Base-by-base conservation (phyloP, 2,888 invertebrate genomes). In the Leucophora obtusa region DNA sequence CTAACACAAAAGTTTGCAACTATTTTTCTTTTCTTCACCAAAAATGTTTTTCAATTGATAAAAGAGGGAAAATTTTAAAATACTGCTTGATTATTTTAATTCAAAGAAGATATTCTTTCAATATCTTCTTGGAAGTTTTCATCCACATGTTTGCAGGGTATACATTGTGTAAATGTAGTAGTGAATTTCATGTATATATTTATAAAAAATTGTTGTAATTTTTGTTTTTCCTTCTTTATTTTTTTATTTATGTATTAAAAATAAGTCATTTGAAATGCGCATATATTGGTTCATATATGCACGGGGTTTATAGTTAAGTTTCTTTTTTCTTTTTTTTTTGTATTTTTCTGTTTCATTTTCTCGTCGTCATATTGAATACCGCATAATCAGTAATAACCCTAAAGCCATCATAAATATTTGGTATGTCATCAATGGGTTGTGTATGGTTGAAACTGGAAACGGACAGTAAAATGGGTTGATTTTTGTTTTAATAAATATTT, bases 381-480 rank as follows among this genome's bases (percentile, higher is more conserved):
- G 68, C 68, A 68, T 62, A 68, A 68, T 75, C 68, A 68, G 60
- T 68, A 62, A 75, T 68, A 75, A 75, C 68, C 74, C 74, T 68
- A 11, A 68, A 68, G 74, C 74, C 60, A 68, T 50, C 68, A 60
- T 73, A 75, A 75, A 75, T 68, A 74, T 68, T 75, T 68, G 28
- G 54, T 62, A 35, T 75, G 54, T 68, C 74, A 54, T 68, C 68
- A 75, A 75, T 68, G 68, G 74, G 68, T 75, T 68, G 71, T 28
- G 54, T 68, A 38, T 54, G 15, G 28, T 58, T 68, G 17, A 43
- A 28, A 43, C 56, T 68, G 38, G 6, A 54, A 43, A 43, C 24
- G 56, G 54, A 68, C 38, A 68, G 54, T 15, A 68, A 28, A 24
- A 24, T 54, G 15, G 24, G 17, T 56, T 21, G 17, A 54, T 38